Conservation (phyloP, 2,113 vertebrate genomes). For the Prochilodus magdalenae region DNA sequence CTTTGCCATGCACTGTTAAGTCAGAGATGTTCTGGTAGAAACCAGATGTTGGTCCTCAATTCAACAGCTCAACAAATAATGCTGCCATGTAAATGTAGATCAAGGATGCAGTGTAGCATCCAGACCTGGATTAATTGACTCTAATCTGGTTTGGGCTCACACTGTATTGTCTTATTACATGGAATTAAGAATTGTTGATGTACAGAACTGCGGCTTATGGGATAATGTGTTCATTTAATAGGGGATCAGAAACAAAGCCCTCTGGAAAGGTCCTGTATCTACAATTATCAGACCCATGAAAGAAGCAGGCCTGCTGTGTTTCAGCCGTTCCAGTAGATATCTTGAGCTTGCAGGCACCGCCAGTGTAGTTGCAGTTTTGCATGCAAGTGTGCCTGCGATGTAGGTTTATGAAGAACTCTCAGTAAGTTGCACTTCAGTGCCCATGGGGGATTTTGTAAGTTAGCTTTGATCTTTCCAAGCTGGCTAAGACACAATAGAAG, state of each 20-base stretch:
- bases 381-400: neutral
- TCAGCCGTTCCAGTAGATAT: neutral
- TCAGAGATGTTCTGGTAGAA: too few relatives aligned
- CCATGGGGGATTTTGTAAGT: neutral
- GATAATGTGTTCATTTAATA: neutral
- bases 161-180: neutral
- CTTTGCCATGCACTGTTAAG: too few relatives aligned
- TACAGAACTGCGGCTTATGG: neutral
- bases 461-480: neutral
- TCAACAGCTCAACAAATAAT: too few relatives aligned
- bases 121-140: neutral
- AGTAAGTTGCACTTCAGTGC: neutral
- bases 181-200: neutral
- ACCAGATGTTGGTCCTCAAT: too few relatives aligned
- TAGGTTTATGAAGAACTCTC: neutral
- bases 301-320: neutral
- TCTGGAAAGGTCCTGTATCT: neutral
- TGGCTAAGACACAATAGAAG: neutral
- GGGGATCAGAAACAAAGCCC: neutral
- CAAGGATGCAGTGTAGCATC: neutral
- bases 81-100: neutral
- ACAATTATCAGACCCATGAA: neutral
- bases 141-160: neutral
- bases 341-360: neutral
- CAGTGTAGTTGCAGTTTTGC: too few relatives aligned